Percentiles rank a stretch among this genome's conserved stretches.
Conservation (phyloP, 2,888 invertebrate species). For the Acrobasis suavella region DNA sequence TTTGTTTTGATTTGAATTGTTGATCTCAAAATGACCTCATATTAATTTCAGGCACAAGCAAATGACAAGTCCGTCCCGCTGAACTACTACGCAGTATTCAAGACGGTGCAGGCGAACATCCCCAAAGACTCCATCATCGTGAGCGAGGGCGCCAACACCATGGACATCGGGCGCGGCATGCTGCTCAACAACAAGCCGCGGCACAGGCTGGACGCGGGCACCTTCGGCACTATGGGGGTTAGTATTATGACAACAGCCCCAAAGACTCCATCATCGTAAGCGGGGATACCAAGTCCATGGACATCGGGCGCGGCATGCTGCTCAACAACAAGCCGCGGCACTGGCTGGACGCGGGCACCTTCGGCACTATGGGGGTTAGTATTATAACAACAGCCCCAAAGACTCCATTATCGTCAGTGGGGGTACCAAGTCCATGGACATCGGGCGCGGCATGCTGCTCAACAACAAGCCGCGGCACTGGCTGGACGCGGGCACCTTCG, state of each 20-base stretch:
- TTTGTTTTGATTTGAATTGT: too few relatives aligned
- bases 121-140: slow-evolving; percentile 94
- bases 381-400: slow-evolving; percentile 82
- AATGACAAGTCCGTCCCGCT: slow-evolving; percentile 88
- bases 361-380: slow-evolving; percentile 96
- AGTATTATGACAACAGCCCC: slow-evolving; percentile 81
- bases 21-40: too few relatives aligned
- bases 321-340: slow-evolving; percentile 92
- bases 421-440: slow-evolving; percentile 93
- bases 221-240: slow-evolving; percentile 98
- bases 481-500: slow-evolving; percentile 97
- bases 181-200: slow-evolving; percentile 91
- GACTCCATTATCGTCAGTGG: slow-evolving; percentile 64
- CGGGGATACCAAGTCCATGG: slow-evolving; percentile 90
- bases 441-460: slow-evolving; percentile 93
- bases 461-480: slow-evolving; percentile 93
- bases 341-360: slow-evolving; percentile 96
- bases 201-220: slow-evolving; percentile 96
- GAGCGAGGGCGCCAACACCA: slow-evolving; percentile 98
- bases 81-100: slow-evolving; percentile 97
- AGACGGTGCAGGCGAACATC: slow-evolving; percentile 88
- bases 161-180: slow-evolving; percentile 98
- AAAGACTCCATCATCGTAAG: slow-evolving; percentile 73
- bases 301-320: slow-evolving; percentile 95
- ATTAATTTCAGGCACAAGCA: slow-evolving; percentile 70